Evolutionary conservation across 2,113 vertebrate species (phyloP).

Genomic region (Laterallus jamaicensis): DNA sequence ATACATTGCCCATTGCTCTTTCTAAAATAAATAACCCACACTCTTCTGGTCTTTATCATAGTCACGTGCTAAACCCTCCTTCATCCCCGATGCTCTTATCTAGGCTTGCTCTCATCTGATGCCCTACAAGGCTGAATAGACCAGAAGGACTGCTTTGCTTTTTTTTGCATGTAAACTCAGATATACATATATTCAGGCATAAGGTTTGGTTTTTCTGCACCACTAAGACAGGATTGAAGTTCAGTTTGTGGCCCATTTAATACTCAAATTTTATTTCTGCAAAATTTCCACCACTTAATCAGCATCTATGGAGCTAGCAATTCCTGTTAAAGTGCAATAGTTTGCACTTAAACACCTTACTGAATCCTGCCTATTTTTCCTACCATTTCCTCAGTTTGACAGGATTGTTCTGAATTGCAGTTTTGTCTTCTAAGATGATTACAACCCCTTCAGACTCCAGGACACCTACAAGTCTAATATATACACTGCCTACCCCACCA

Average conservation of each 20-base stretch:
- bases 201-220: not conserved
- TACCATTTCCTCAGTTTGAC: not conserved
- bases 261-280: not conserved
- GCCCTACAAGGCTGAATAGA: not conserved
- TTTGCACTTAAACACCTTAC: not conserved
- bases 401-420: not conserved
- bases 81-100: not conserved
- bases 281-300: not conserved
- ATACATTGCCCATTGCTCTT: not conserved
- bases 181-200: not conserved
- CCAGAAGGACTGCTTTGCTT: not conserved
- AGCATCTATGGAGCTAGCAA: not conserved
- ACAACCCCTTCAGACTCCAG: not conserved
- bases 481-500: not conserved
- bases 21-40: not conserved
- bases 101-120: not conserved
- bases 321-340: not conserved
- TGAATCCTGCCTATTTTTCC: not conserved
- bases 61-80: not conserved
- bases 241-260: not conserved
- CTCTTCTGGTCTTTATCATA: not conserved
- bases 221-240: not conserved
- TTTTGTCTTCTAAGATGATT: not conserved
- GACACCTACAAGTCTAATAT: not conserved
- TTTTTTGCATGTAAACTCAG: not conserved